A percentile compares a stretch with the other conserved stretches of the same genome.
Evolutionary conservation across 1,140 invertebrate species (phyloP).

Genomic region (Drosophila micromelanica): DNA sequence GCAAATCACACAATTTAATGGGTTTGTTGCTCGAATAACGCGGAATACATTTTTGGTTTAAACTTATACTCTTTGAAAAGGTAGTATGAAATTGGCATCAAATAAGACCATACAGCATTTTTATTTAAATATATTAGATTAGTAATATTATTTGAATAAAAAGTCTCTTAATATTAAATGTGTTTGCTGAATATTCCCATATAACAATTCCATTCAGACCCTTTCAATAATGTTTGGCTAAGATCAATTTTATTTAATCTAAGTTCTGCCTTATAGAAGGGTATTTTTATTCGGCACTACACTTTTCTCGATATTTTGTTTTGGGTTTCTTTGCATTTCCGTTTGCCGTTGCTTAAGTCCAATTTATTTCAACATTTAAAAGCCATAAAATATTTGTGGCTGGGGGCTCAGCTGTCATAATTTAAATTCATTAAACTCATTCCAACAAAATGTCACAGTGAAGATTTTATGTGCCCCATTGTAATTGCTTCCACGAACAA

Average conservation of each 20-base stretch:
- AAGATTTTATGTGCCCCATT: slow-evolving; percentile 26
- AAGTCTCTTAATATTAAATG: no score
- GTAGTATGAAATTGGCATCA: neutral
- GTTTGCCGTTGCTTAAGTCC: slow-evolving; percentile 65
- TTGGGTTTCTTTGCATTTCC: slow-evolving; percentile 65
- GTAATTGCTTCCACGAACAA: slow-evolving; percentile 74
- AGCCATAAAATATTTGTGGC: slow-evolving; percentile 74
- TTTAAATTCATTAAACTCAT: slow-evolving; percentile 79
- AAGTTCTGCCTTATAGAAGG: no score
- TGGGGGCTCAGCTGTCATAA: slow-evolving; percentile 68
- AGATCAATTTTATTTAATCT: no score
- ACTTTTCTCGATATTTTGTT: neutral
- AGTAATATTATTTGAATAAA: no score
- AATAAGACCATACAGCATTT: no score
- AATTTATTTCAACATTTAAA: slow-evolving; percentile 74
- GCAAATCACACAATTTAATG: slow-evolving; percentile 82
- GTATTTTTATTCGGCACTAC: neutral
- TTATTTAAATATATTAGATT: no score
- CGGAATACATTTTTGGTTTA: neutral
- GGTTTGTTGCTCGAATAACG: slow-evolving; percentile 40
- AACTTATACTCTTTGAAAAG: neutral
- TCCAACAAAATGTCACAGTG: slow-evolving; percentile 58
- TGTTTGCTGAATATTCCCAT: no score
- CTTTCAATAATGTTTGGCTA: no score
- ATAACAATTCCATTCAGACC: no score